Evolutionary conservation across 2,888 invertebrate species (phyloP).

Genomic region (Microchrysa polita): DNA sequence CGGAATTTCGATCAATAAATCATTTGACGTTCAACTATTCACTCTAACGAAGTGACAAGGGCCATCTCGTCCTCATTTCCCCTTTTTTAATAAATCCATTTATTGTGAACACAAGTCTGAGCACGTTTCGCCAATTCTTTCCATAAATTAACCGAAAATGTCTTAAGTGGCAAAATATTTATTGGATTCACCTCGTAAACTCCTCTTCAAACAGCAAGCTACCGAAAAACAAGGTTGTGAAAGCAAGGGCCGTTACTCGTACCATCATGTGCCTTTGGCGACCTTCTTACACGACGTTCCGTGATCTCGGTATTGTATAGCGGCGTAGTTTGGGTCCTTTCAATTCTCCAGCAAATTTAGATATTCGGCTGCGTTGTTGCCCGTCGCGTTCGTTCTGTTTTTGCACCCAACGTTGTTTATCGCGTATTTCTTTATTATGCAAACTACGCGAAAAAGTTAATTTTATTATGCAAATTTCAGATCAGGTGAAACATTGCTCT

Average conservation of each 20-base stretch:
- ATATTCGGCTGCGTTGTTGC: not conserved
- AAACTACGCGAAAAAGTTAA: constrained; percentile 48
- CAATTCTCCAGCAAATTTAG: not conserved
- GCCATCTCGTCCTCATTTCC: too few species aligned
- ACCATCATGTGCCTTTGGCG: not conserved
- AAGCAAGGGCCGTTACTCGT: not conserved
- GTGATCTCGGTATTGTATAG: too few species aligned
- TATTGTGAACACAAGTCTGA: constrained; percentile 14
- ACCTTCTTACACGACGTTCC: not conserved
- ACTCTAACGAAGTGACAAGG: too few species aligned
- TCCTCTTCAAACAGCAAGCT: constrained; percentile 7
- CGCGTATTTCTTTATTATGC: constrained; percentile 46
- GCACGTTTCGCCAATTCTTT: constrained; percentile 46
- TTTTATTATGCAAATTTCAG: constrained; percentile 50
- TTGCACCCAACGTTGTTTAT: constrained; percentile 26
- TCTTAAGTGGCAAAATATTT: constrained; percentile 47
- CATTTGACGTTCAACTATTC: too few species aligned
- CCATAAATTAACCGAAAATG: constrained; percentile 48
- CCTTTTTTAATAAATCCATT: too few species aligned
- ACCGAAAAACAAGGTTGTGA: not conserved
- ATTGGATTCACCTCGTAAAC: constrained; percentile 37
- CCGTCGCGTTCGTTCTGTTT: not conserved
- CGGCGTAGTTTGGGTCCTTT: too few species aligned
- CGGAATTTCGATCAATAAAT: too few species aligned
- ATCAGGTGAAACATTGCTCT: constrained; percentile 42